phyloP scores from a whole-genome alignment of 2,797 vertebrate species.

The Acipenser transmontanus region DNA sequence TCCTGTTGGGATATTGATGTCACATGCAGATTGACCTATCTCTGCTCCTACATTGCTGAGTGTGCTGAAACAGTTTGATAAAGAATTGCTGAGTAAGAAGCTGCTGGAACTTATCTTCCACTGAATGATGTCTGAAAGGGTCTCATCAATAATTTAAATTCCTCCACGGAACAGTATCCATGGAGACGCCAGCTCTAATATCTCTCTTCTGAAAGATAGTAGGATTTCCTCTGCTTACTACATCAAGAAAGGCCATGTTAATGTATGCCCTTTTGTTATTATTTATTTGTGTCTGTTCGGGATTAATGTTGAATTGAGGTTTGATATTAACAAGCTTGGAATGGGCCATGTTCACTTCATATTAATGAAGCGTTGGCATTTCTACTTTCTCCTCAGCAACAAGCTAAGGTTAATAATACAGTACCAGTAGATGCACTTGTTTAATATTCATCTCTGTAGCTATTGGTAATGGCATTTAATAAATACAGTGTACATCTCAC shows the following conservation, averaged over 20 bases:
- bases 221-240: background rate
- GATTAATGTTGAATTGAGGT: background rate
- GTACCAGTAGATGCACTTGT: too few species aligned
- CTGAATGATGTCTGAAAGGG: slow-evolving; percentile 48
- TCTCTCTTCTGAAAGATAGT: slow-evolving; percentile 36
- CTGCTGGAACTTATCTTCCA: slow-evolving; percentile 20
- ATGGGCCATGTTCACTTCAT: background rate
- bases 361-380: background rate
- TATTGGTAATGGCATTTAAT: too few species aligned
- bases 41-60: slow-evolving; percentile 44
- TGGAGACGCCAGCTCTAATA: slow-evolving; percentile 19
- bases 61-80: slow-evolving; percentile 37
- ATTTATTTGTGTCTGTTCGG: too few species aligned
- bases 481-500: too few species aligned
- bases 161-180: slow-evolving; percentile 34
- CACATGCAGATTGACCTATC: background rate
- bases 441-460: too few species aligned
- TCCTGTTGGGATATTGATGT: background rate
- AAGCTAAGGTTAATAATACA: too few species aligned
- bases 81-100: slow-evolving; percentile 63
- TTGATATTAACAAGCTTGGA: background rate
- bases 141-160: slow-evolving; percentile 65
- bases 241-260: background rate
- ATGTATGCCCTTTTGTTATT: background rate
- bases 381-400: too few species aligned